Evolutionary conservation across 2,888 invertebrate species (phyloP), one percentile per base, ranked within the genome.

Genomic region (Theristus sp.): DNA sequence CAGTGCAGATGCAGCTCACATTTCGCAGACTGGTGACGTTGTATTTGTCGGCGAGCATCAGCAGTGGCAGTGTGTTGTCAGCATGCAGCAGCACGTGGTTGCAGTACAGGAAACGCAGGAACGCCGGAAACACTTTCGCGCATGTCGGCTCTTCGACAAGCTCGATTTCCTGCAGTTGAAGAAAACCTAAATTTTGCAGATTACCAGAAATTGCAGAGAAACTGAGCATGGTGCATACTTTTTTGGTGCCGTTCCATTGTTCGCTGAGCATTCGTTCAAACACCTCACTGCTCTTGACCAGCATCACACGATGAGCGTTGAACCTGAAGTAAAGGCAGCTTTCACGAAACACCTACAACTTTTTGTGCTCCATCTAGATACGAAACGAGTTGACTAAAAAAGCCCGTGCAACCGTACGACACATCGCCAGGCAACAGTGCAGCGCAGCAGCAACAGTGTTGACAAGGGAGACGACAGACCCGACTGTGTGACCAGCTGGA

Each of bases 261-360:
- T 73, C 67, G 61, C 73, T 74, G 46, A 77, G 68, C 76, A 77
- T 77, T 24, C 76, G 69, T 64, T 78, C 78, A 68, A 78, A 78
- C 22, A 78, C 78, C 66, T 78, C 77, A 64, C 77, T 78, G 54
- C 73, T 68, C 52, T 73, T 70, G 17, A 75, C 75, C 58, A 78
- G 68, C 26, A 78, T 70, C 58, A 78, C 67, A 60, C 75, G 75
- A 66, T 78, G 78, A 0, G 76, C 75, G 56, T 71, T 71, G 63
- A 68, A 78, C 29, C 70, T 72, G 62, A 56, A 68, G 59, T n/a
- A n/a, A n/a, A n/a, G n/a, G n/a, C n/a, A n/a, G n/a, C n/a, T n/a
- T 56, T 2, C 20, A 57, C 31, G 24, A 10, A 17, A 6, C 6
- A 10, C 17, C n/a, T n/a, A n/a, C n/a, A n/a, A n/a, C n/a, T n/a